Percentiles rank a stretch among this genome's conserved stretches.
These are phyloP conservation scores for Mayetiola destructor DNA, from an alignment of 2,888 invertebrate species.

Conservation along the genomic window DNA sequence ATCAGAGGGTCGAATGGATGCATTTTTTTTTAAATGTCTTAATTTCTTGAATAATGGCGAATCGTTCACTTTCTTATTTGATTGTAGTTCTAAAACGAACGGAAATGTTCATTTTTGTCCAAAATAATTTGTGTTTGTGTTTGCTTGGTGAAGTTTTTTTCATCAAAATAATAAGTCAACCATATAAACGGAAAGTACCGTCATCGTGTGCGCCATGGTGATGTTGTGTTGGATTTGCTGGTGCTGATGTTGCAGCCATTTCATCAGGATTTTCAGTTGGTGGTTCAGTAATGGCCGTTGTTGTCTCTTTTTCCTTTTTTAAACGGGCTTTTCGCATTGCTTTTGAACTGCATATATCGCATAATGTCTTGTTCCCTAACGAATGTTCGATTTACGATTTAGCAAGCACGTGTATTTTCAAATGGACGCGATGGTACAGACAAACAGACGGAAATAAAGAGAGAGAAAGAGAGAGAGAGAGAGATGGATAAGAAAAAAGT, in stretches of 20 bases:
- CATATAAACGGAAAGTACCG: conserved; percentile 11
- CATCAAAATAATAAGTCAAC: not conserved
- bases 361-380: conserved; percentile 81
- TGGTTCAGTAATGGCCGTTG: conserved; percentile 36
- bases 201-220: conserved; percentile 11
- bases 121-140: not conserved
- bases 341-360: conserved; percentile 70
- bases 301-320: conserved; percentile 45
- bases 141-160: not conserved
- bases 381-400: no score
- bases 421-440: no score
- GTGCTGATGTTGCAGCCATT: conserved; percentile 18
- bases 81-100: no score
- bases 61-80: no score
- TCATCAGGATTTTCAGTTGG: conserved; percentile 36
- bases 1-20: no score
- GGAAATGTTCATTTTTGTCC: no score
- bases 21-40: no score
- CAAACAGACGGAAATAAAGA: no score
- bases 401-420: no score
- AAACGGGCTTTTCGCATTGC: conserved; percentile 50
- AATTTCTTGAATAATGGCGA: no score
- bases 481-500: no score
- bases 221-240: conserved; percentile 1
- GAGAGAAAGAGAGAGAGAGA: no score